Conservation (phyloP, 2,113 vertebrate species). For the Urocolius indicus region DNA sequence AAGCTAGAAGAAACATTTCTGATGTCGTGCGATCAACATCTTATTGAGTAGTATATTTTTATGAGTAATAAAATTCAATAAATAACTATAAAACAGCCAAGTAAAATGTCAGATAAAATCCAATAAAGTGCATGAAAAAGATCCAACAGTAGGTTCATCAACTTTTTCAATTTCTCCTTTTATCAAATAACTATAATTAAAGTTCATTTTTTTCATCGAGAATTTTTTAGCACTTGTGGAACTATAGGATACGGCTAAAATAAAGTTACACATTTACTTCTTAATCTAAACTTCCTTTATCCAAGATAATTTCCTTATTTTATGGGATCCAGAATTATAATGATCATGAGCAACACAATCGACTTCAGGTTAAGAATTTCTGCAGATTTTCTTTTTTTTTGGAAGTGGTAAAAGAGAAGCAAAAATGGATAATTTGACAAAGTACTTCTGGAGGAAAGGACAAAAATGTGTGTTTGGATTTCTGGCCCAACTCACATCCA, state of each 20-base stretch:
- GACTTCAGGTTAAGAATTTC: neutral
- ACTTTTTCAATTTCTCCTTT: neutral
- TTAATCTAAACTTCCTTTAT: neutral
- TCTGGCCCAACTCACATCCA: neutral
- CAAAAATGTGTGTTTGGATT: fast-evolving
- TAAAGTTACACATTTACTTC: neutral
- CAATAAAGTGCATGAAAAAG: neutral
- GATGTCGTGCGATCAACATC: neutral
- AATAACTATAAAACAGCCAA: neutral
- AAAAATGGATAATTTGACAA: neutral
- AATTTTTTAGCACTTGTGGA: neutral
- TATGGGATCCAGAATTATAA: neutral
- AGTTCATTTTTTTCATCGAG: neutral
- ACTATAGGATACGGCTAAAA: neutral
- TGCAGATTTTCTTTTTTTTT: neutral
- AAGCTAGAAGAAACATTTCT: neutral
- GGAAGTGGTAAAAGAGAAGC: neutral
- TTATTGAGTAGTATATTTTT: constrained; percentile 42
- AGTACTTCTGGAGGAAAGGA: neutral
- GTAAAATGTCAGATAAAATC: neutral
- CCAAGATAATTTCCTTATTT: neutral
- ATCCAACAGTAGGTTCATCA: neutral
- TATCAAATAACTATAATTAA: neutral
- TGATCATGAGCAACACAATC: fast-evolving
- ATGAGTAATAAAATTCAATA: neutral